A percentile compares a stretch with the other conserved stretches of the same genome.
Conservation (phyloP, 92 coral and sea anemone species). For the Zoanthus sansibaricus region DNA sequence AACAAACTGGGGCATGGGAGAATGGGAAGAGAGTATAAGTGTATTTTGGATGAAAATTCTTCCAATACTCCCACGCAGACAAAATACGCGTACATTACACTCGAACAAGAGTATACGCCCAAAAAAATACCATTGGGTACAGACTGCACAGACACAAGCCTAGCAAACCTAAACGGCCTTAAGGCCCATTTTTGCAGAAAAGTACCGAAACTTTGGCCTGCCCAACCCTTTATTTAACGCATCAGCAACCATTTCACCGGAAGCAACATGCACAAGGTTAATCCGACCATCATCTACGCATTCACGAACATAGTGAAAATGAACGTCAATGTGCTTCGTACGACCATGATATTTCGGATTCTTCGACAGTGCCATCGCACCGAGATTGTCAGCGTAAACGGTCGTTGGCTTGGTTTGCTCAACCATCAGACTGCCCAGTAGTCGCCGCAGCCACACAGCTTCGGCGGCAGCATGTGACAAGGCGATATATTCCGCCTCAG, state of each 20-base stretch:
- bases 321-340: conserved; percentile 28
- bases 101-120: no score
- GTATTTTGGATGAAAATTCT: no score
- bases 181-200: no score
- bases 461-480: conserved; percentile 15
- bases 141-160: no score
- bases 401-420: conserved; percentile 9
- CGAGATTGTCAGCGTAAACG: conserved; percentile 21
- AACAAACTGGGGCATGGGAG: no score
- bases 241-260: conserved; percentile 18
- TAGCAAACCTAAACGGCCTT: no score
- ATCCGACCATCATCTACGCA: neutral
- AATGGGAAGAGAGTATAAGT: no score
- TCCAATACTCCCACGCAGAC: no score
- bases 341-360: conserved; percentile 30
- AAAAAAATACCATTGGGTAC: no score
- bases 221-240: conserved; percentile 1
- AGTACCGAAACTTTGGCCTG: no score
- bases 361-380: conserved; percentile 28
- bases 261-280: neutral
- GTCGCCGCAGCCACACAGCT: conserved; percentile 6
- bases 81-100: no score
- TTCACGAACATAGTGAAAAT: neutral
- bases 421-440: conserved; percentile 4
- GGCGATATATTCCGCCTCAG: conserved; percentile 35